Evolutionary conservation across 2,888 invertebrate species (phyloP), one percentile per base, ranked within the genome.

Genomic region (Arctia plantaginis): DNA sequence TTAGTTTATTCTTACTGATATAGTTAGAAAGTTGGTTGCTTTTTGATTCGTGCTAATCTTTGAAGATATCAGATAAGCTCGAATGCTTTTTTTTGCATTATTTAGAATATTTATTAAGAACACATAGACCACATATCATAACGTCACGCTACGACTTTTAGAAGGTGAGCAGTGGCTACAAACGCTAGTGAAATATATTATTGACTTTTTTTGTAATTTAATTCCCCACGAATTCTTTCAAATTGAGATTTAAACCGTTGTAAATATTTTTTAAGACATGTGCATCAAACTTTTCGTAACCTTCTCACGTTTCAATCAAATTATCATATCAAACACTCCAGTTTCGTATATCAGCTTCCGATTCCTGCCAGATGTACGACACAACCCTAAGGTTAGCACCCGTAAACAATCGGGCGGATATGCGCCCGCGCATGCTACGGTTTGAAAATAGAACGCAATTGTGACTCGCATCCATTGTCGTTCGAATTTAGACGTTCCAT

Each of bases 391-490:
- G 44, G 23, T 64, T 55, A 67, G 44, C 85, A 84, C 82, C 74
- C 85, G 80, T 85, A 85, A 87, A 88, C 88, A 87, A 85, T 80
- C 75, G 78, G 72, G 85, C 91, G 90, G 91, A 90, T 88, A 88
- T 87, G 89, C 88, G 86, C 88, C 79, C 84, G 82, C 85, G 82
- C 80, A 74, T 47, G 87, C 86, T 87, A 88, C 87, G 85, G 82
- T 84, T 88, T 86, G 77, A 86, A 90, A 93, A 92, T 93, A 92
- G 92, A 89, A 89, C 86, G 87, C 88, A 88, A 88, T 86, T 88
- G 85, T 82, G 87, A 85, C 87, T 84, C 86, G 82, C 89, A 88
- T 91, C 86, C 87, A 90, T 90, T 88, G 89, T 86, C 83, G 82
- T 90, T 87, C 85, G 90, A 88, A 91, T 90, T 88, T 91, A 91